These are phyloP conservation scores for Coracopsis vasa DNA, from an alignment of 2,113 vertebrate species.

Conservation along the genomic window DNA sequence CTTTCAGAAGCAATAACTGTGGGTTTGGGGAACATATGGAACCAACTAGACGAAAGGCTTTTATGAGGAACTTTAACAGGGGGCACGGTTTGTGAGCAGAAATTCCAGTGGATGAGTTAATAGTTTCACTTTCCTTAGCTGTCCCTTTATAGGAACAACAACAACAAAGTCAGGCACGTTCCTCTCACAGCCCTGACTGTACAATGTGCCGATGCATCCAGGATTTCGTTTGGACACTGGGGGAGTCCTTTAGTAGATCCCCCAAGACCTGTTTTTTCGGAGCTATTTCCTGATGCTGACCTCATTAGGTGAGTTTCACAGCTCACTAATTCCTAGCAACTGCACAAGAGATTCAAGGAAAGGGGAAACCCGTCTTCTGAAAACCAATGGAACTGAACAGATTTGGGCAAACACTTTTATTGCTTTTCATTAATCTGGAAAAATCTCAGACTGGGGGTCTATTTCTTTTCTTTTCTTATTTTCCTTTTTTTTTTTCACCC, in stretches of 20 bases:
- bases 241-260: constrained; percentile 48
- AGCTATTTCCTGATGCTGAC: constrained; percentile 66
- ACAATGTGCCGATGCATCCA: constrained; percentile 53
- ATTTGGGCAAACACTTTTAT: constrained; percentile 41
- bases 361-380: constrained; percentile 36
- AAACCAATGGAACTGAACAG: constrained; percentile 30
- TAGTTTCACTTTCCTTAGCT: constrained; percentile 70
- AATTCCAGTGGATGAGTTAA: constrained; percentile 73
- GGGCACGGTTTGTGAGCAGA: constrained; percentile 65
- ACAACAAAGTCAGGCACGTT: constrained; percentile 15
- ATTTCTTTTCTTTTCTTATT: background rate
- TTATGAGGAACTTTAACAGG: constrained; percentile 71
- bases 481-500: rapidly evolving
- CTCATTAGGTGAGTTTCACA: constrained; percentile 71
- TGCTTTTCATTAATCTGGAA: constrained; percentile 50
- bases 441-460: background rate
- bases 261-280: constrained; percentile 18
- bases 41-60: constrained; percentile 69
- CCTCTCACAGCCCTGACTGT: background rate
- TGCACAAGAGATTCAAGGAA: constrained; percentile 11
- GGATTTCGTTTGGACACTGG: constrained; percentile 34
- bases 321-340: constrained; percentile 64
- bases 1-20: constrained; percentile 72
- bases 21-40: constrained; percentile 72
- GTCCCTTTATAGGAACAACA: constrained; percentile 68